Evolutionary conservation across 2,797 vertebrate genomes (phyloP).

Genomic region (Melanotaenia maccullochi): DNA sequence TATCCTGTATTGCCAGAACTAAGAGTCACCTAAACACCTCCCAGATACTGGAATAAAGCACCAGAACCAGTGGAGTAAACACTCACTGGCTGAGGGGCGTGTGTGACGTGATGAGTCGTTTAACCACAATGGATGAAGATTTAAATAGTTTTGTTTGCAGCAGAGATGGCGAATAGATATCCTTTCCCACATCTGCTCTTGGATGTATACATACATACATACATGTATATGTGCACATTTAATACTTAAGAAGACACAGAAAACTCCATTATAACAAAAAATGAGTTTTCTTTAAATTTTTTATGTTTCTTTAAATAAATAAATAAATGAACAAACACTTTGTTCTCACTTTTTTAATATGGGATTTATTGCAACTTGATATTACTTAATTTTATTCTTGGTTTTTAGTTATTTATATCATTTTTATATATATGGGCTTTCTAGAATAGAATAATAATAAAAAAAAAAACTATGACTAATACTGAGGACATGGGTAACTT

Average conservation of each 20-base stretch:
- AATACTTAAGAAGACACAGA: background rate
- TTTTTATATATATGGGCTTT: background rate
- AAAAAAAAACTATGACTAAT: background rate
- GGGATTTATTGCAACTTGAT: background rate
- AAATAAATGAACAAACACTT: background rate
- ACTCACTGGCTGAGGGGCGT: slow-evolving; percentile 34
- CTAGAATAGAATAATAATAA: background rate
- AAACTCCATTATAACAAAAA: background rate
- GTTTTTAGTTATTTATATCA: background rate
- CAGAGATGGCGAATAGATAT: slow-evolving; percentile 30
- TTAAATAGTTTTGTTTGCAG: slow-evolving; percentile 48
- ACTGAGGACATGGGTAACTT: slow-evolving; percentile 75
- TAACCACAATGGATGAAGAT: slow-evolving; percentile 51
- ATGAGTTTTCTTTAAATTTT: background rate
- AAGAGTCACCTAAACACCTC: slow-evolving; percentile 67
- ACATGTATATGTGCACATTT: slow-evolving; percentile 7
- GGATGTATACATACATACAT: background rate
- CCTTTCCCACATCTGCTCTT: slow-evolving; percentile 16
- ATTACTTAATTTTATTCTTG: background rate
- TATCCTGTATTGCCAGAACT: slow-evolving; percentile 70
- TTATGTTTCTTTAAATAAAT: background rate
- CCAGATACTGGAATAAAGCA: slow-evolving; percentile 56
- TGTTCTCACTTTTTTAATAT: background rate
- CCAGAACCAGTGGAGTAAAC: slow-evolving; percentile 47
- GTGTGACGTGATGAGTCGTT: slow-evolving; percentile 22